A percentile compares a stretch with the other conserved stretches of the same genome.
Evolutionary conservation across 1,140 invertebrate species (phyloP).

Genomic region (Octopus sinensis): DNA sequence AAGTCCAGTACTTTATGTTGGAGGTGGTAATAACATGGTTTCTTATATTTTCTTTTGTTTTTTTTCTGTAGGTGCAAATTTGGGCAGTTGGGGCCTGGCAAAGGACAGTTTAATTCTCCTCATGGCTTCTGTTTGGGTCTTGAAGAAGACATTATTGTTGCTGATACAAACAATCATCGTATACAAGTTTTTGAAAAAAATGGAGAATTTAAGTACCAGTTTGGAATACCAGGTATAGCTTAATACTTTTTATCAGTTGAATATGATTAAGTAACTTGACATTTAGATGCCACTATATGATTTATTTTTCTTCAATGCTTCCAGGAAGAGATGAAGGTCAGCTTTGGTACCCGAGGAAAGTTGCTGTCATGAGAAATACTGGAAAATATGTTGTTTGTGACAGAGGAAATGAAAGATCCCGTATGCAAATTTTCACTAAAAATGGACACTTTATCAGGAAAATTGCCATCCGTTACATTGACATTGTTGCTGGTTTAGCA

Average conservation of each 20-base stretch:
- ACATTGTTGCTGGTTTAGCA: conserved; percentile 93
- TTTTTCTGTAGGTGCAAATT: conserved; percentile 76
- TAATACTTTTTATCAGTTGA: background rate
- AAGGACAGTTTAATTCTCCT: conserved; percentile 92
- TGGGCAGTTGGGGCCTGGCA: conserved; percentile 83
- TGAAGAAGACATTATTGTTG: conserved; percentile 87
- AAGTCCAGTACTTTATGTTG: too few species aligned
- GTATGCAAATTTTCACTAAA: conserved; percentile 86
- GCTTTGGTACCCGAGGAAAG: conserved; percentile 93
- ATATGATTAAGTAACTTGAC: background rate
- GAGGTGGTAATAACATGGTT: too few species aligned
- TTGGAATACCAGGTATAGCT: conserved; percentile 86
- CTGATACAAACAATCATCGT: conserved; percentile 90
- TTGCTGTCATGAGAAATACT: conserved; percentile 76
- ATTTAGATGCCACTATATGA: background rate
- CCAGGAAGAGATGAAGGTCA: conserved; percentile 79
- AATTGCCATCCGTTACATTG: conserved; percentile 89
- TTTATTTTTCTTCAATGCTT: conserved; percentile 19
- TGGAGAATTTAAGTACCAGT: conserved; percentile 98
- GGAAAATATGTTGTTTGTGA: conserved; percentile 87
- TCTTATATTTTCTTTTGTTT: background rate
- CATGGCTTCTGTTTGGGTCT: conserved; percentile 93
- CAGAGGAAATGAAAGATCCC: conserved; percentile 88
- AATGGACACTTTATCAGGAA: conserved; percentile 75
- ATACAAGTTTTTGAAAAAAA: conserved; percentile 98